Base-by-base conservation (phyloP, 2,888 invertebrate genomes). In the Aspidiotus destructor region DNA sequence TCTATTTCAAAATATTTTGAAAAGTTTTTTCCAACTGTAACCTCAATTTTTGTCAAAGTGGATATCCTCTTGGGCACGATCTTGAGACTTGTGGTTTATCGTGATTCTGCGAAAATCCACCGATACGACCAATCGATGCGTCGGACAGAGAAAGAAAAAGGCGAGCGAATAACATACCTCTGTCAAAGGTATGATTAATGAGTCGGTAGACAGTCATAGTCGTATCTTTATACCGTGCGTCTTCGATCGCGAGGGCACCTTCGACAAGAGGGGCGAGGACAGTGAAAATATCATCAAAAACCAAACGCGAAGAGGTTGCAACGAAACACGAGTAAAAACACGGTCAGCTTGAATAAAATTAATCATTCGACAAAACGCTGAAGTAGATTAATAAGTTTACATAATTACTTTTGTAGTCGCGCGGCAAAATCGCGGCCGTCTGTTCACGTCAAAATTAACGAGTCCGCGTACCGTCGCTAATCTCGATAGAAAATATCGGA, bases 131-230 rank as follows among this genome's bases (percentile, higher is more conserved):
- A 28, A 28, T 5, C 5, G 28, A 28, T 28, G 28, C 28, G 28
- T 28, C 5, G 28, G 28, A 28, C 28, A 28, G 28, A 28, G n/a
- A 48, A 48, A 48, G n/a, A 48, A 13, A 48, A 48, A 48, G n/a
- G 11, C 10, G 48, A 48, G n/a, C n/a, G 48, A 48, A 48, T 28
- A 48, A 48, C 48, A 48, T 48, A 48, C 48, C 48, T 13, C 10
- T n/a, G 48, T 48, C 48, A 48, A n/a, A 48, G 48, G n/a, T 48
- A n/a, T 48, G 48, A 48, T 48, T 48, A 48, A 48, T 48, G 48
- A 48, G 10, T n/a, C 48, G 10, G 6, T n/a, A 48, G 48, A 11
- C 48, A n/a, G 10, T n/a, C n/a, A 48, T 6, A 48, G 48, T 3
- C 48, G 28, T 28, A 28, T 28, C 28, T 28, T 28, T 48, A n/a